These are phyloP conservation scores for Anser brachyrhynchus DNA, from an alignment of 2,113 vertebrate species.

Conservation along the genomic window DNA sequence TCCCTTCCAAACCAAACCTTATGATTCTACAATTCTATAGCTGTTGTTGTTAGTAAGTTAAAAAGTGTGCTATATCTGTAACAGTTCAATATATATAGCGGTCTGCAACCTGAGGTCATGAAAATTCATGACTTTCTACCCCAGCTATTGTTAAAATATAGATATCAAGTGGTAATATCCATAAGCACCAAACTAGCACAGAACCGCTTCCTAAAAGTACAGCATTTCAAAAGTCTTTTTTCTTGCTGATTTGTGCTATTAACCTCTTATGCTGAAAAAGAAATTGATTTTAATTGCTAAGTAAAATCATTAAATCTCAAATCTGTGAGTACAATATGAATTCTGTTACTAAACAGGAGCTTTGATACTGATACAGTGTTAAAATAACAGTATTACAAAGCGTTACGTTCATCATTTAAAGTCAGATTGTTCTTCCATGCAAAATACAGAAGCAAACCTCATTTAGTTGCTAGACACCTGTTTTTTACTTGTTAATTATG, in stretches of 20 bases:
- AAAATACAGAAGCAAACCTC: neutral
- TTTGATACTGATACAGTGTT: neutral
- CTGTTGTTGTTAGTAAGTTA: neutral
- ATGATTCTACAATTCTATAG: neutral
- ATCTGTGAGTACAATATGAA: neutral
- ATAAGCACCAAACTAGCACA: conserved; percentile 35
- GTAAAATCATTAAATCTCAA: neutral
- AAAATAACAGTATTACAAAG: neutral
- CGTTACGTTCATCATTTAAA: neutral
- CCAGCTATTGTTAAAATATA: neutral
- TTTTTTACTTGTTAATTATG: neutral
- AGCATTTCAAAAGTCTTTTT: conserved; percentile 9
- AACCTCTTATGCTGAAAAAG: conserved; percentile 3
- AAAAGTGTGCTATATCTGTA: neutral
- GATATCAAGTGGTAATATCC: neutral
- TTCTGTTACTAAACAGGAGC: neutral
- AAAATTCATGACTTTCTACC: conserved; percentile 6
- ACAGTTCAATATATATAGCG: neutral
- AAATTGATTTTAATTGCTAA: neutral
- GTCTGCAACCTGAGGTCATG: conserved; percentile 15
- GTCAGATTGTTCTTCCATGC: neutral
- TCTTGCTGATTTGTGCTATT: conserved; percentile 5
- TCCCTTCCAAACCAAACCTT: too few species aligned
- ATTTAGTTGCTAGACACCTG: neutral
- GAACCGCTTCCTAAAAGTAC: neutral